Evolutionary conservation across 2,797 vertebrate genomes (phyloP).

Genomic region (Clarias laeviceps): DNA sequence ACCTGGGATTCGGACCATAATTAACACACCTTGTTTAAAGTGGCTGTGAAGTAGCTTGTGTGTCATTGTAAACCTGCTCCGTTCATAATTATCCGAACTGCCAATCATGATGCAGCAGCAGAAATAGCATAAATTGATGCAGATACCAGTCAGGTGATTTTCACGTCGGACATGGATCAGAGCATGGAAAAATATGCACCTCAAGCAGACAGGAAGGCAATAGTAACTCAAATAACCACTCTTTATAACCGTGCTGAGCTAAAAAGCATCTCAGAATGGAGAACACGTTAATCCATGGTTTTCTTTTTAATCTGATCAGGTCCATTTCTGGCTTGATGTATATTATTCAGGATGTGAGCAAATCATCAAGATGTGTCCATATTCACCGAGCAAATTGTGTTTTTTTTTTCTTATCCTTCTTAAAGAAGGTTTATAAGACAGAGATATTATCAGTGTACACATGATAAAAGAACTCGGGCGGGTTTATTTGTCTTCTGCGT

Average conservation of each 20-base stretch:
- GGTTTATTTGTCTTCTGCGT: conserved; percentile 33
- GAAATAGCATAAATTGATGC: not conserved
- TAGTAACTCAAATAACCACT: not conserved
- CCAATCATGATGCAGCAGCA: not conserved
- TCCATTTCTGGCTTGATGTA: not conserved
- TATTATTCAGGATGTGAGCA: not conserved
- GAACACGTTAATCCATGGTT: not conserved
- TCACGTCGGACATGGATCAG: not conserved
- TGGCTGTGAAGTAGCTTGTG: not conserved
- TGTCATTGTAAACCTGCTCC: not conserved
- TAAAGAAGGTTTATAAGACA: conserved; percentile 33
- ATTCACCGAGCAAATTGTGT: conserved; percentile 53
- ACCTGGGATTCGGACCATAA: not conserved
- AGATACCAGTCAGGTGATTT: not conserved
- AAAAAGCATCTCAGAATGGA: not conserved
- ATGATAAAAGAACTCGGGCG: not conserved
- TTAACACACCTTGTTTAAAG: not conserved
- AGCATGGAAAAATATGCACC: not conserved
- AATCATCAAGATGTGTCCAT: not conserved
- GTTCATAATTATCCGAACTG: not conserved
- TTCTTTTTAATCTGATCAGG: no score
- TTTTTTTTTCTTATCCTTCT: conserved; percentile 34
- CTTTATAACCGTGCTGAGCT: not conserved
- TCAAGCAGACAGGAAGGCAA: not conserved
- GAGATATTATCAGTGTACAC: conserved; percentile 6